phyloP scores from a whole-genome alignment of 1,140 invertebrate genomes.

The Lepidurus apus region DNA sequence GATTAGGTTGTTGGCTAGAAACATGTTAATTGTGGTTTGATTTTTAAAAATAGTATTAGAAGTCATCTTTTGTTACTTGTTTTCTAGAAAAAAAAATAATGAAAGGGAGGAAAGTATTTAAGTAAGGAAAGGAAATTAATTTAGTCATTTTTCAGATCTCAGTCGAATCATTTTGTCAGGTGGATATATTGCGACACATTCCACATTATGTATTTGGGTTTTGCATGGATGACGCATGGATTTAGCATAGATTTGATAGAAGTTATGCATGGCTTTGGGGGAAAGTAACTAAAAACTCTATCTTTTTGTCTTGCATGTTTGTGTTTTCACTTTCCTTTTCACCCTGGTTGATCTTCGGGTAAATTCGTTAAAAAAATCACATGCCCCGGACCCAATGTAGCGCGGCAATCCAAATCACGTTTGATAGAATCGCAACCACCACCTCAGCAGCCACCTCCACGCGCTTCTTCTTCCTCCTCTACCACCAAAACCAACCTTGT shows the following conservation, averaged over 20 bases:
- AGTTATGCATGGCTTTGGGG: neutral
- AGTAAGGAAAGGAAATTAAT: too few relatives aligned
- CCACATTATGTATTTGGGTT: neutral
- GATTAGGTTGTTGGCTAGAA: too few relatives aligned
- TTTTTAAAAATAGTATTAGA: too few relatives aligned
- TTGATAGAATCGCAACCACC: constrained; percentile 5
- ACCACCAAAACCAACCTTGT: neutral
- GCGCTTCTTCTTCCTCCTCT: neutral
- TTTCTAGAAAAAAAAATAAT: too few relatives aligned
- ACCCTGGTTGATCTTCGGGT: neutral
- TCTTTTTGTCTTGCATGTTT: constrained; percentile 5
- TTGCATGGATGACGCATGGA: neutral
- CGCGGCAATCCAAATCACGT: neutral
- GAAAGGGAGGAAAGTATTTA: too few relatives aligned
- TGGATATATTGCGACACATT: neutral
- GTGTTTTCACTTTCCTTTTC: neutral
- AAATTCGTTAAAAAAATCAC: neutral
- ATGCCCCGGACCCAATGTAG: neutral
- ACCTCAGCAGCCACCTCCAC: neutral
- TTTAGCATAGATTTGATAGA: neutral
- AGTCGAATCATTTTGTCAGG: constrained; percentile 25
- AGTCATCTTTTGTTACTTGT: too few relatives aligned
- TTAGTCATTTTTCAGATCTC: constrained; percentile 29
- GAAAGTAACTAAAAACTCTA: neutral
- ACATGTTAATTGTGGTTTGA: too few relatives aligned